These are phyloP conservation scores for Electrophaes corylata DNA, from an alignment of 2,888 invertebrate species.

Conservation along the genomic window DNA sequence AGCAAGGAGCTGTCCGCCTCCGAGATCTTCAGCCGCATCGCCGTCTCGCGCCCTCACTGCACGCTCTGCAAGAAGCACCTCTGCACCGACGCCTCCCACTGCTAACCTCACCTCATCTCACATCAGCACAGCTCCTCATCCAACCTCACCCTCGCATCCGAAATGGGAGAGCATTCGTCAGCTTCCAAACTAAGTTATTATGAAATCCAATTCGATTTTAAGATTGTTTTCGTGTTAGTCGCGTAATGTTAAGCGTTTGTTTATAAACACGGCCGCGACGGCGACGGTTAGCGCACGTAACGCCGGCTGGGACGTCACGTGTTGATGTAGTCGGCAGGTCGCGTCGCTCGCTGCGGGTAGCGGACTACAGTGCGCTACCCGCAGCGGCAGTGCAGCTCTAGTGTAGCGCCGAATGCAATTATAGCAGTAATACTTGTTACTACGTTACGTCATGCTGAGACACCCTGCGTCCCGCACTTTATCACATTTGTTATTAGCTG, in stretches of 20 bases:
- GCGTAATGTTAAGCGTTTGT: constrained; percentile 24
- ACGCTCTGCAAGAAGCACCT: constrained; percentile 74
- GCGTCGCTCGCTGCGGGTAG: no score
- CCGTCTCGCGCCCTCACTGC: constrained; percentile 72
- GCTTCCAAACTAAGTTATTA: constrained; percentile 14
- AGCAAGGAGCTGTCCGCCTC: constrained; percentile 76
- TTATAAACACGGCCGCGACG: constrained; percentile 33
- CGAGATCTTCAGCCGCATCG: constrained; percentile 75
- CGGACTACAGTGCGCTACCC: no score
- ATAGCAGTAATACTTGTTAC: constrained; percentile 4
- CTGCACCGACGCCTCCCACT: constrained; percentile 70
- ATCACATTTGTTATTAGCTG: constrained; percentile 23
- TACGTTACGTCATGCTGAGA: no score
- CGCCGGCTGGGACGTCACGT: not conserved
- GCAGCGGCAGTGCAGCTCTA: no score
- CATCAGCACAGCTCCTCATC: no score
- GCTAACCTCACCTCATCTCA: constrained; percentile 45
- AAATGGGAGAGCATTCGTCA: no score
- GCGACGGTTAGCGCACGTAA: not conserved
- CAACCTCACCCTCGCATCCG: not conserved
- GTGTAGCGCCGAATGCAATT: constrained; percentile 5
- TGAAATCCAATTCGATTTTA: constrained; percentile 22
- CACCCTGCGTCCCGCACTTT: not conserved
- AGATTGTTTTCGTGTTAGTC: constrained; percentile 31
- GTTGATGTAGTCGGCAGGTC: no score